Evolutionary conservation across 2,888 invertebrate genomes (phyloP).

Genomic region (Adela reaumurella): DNA sequence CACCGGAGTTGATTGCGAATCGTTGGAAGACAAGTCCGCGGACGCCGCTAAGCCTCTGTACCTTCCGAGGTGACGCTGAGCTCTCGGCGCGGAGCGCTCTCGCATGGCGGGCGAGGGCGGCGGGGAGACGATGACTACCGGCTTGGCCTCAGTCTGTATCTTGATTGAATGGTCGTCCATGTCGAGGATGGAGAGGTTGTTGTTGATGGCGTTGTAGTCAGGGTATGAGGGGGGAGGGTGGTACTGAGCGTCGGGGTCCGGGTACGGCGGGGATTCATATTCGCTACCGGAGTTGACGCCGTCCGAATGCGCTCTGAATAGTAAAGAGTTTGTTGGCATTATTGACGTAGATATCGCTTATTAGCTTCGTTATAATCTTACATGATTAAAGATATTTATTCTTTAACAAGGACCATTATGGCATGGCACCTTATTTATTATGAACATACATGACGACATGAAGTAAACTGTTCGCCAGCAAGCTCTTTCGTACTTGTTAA

Average conservation of each 20-base stretch:
- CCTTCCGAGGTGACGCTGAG: constrained; percentile 9
- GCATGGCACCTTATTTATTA: no score
- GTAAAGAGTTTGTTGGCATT: constrained; percentile 18
- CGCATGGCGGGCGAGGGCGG: constrained; percentile 6
- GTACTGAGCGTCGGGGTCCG: constrained; percentile 6
- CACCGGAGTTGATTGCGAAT: constrained; percentile 51
- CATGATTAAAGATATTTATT: no score
- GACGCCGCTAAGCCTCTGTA: constrained; percentile 17
- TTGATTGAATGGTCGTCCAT: constrained; percentile 49
- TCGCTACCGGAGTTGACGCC: constrained; percentile 15
- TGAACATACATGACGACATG: no score
- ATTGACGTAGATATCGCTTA: no score
- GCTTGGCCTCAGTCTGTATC: constrained; percentile 24
- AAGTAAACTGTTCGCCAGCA: no score
- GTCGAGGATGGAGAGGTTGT: constrained; percentile 44
- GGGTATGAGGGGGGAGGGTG: constrained; percentile 16
- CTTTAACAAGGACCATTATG: no score
- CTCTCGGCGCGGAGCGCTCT: constrained; percentile 7
- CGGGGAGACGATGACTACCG: constrained; percentile 3
- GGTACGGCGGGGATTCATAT: constrained; percentile 12
- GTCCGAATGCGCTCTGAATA: constrained; percentile 14
- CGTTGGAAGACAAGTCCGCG: constrained; percentile 24
- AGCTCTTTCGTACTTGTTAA: no score
- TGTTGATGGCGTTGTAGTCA: constrained; percentile 37
- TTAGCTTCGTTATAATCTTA: neutral